These are phyloP conservation scores for Rhinichthys klamathensis DNA, from an alignment of 2,113 vertebrate species.

Conservation along the genomic window DNA sequence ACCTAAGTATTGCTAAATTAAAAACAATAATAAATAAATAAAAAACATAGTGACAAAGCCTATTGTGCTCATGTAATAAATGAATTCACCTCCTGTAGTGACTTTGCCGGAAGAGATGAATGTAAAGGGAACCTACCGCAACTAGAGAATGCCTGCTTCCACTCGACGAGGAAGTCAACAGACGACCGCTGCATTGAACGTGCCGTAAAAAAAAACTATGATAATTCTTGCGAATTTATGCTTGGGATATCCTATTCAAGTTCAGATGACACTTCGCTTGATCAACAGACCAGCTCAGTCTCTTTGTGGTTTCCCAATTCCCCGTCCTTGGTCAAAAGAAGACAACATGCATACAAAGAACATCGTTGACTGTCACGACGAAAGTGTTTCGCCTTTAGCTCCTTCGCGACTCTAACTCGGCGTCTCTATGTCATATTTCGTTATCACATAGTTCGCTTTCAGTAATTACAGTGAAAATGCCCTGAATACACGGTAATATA, in stretches of 20 bases:
- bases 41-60: not conserved
- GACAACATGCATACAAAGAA: slow-evolving; percentile 16
- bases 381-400: not conserved
- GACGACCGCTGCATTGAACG: slow-evolving; percentile 44
- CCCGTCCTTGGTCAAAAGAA: slow-evolving; percentile 20
- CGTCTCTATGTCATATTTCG: slow-evolving; percentile 28
- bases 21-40: not conserved
- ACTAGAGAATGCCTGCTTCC: slow-evolving; percentile 31
- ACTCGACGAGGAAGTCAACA: slow-evolving; percentile 53
- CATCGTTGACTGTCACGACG: slow-evolving; percentile 12
- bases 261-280: slow-evolving; percentile 55
- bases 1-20: not conserved
- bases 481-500: slow-evolving; percentile 59
- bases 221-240: not conserved
- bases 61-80: not conserved
- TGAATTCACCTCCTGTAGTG: slow-evolving; percentile 69
- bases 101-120: slow-evolving; percentile 57
- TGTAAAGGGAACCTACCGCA: slow-evolving; percentile 40
- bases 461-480: slow-evolving; percentile 26
- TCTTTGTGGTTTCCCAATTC: slow-evolving; percentile 35
- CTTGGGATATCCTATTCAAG: slow-evolving; percentile 39
- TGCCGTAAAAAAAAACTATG: slow-evolving; percentile 7
- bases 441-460: slow-evolving; percentile 10
- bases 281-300: slow-evolving; percentile 34
- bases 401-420: not conserved